Conservation (phyloP, 2,888 invertebrate genomes). For the Apotomis turbidana region DNA sequence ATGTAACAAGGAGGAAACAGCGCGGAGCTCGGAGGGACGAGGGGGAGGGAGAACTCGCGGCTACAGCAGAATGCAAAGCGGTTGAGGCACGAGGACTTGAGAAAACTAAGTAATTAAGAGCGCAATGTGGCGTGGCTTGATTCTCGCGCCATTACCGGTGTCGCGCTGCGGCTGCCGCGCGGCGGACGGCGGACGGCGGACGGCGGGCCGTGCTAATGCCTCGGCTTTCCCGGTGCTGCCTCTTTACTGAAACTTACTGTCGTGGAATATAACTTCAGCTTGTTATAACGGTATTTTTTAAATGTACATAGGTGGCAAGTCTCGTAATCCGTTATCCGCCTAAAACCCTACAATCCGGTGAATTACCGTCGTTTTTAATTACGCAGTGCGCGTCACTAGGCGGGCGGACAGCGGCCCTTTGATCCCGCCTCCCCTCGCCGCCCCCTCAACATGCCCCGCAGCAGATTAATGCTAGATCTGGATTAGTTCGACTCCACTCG, state of each 20-base stretch:
- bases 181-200: too few relatives aligned
- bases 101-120: constrained; percentile 31
- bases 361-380: constrained; percentile 33
- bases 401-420: constrained; percentile 26
- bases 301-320: background rate
- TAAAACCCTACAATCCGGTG: background rate
- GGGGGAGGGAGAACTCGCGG: constrained; percentile 5
- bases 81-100: background rate
- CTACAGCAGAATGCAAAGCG: background rate
- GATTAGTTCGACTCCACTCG: constrained; percentile 22
- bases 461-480: constrained; percentile 17
- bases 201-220: too few relatives aligned
- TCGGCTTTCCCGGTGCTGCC: too few relatives aligned
- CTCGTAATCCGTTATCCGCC: background rate
- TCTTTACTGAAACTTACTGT: too few relatives aligned
- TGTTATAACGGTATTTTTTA: background rate
- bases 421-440: background rate
- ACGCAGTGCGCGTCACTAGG: constrained; percentile 18
- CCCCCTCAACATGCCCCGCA: background rate
- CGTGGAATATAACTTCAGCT: too few relatives aligned
- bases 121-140: background rate
- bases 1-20: constrained; percentile 23
- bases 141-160: background rate
- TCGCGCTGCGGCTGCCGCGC: background rate
- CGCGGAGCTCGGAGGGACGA: background rate